phyloP scores from a whole-genome alignment of 2,797 vertebrate genomes.

The Sebastes reedi region DNA sequence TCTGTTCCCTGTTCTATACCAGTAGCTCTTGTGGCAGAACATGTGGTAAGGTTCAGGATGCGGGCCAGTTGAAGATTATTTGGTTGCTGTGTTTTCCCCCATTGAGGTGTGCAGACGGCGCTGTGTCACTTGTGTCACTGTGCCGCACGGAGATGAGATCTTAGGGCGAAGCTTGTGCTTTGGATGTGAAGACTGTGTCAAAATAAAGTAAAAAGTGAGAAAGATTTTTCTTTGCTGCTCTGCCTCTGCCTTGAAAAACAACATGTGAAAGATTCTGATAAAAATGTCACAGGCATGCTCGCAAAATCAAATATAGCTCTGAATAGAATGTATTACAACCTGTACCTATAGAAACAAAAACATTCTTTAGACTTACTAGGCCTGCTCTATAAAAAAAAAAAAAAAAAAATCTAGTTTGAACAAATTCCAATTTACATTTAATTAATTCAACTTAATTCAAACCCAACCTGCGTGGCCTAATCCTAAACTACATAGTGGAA shows the following conservation, averaged over 20 bases:
- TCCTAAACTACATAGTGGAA: not conserved
- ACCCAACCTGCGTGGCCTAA: not conserved
- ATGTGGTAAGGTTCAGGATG: constrained; percentile 44
- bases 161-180: not conserved
- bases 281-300: not conserved
- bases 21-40: constrained; percentile 16
- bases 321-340: not conserved
- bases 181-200: not conserved
- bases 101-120: not conserved
- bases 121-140: not conserved
- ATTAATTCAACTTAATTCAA: not conserved
- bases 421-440: not conserved
- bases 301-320: not conserved
- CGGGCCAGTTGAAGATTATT: constrained; percentile 33
- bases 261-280: not conserved
- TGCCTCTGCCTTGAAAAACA: not conserved
- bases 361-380: no score
- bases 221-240: not conserved
- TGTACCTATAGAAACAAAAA: not conserved
- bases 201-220: not conserved
- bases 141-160: not conserved
- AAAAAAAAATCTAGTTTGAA: not conserved
- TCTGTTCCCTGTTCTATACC: constrained; percentile 22
- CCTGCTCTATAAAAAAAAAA: no score
- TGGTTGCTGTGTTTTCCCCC: constrained; percentile 4